Evolutionary conservation across 37 sponge, comb jelly and placozoan species (phyloP).

Genomic region (Beroe forskalii): DNA sequence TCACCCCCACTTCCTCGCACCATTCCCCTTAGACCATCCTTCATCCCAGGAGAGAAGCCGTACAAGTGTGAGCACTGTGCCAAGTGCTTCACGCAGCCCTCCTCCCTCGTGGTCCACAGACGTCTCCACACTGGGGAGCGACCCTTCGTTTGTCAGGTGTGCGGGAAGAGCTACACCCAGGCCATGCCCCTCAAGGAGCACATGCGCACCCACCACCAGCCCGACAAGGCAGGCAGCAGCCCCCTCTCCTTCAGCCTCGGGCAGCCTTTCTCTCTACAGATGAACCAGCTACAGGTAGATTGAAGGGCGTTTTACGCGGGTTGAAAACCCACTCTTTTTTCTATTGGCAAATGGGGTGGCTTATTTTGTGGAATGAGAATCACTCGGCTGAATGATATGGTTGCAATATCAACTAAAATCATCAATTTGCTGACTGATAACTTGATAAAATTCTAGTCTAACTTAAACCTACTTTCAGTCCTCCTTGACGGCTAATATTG

Average conservation of each 20-base stretch:
- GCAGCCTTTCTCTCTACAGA: conserved; percentile 34
- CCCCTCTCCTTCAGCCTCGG: conserved; percentile 48
- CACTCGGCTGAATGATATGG: too few relatives aligned
- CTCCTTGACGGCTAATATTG: neutral
- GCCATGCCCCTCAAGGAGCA: conserved; percentile 58
- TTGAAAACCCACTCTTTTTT: too few relatives aligned
- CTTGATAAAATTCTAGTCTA: too few relatives aligned
- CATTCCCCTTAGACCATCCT: too few relatives aligned
- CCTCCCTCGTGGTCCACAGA: conserved; percentile 23
- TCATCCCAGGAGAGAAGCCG: conserved; percentile 42
- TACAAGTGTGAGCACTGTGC: conserved; percentile 50
- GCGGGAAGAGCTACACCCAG: conserved; percentile 56
- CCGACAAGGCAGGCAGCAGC: neutral
- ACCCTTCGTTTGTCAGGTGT: conserved; percentile 34
- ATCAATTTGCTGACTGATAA: too few relatives aligned
- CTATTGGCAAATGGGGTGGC: too few relatives aligned
- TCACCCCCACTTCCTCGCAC: too few relatives aligned
- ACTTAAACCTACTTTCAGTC: neutral
- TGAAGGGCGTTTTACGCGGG: too few relatives aligned
- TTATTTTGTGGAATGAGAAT: too few relatives aligned
- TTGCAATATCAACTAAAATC: too few relatives aligned
- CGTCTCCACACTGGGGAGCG: conserved; percentile 41
- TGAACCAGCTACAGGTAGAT: conserved; percentile 12
- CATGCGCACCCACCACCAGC: conserved; percentile 11
- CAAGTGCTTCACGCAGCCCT: conserved; percentile 54